Base-by-base conservation (phyloP, 2,797 vertebrate species). In the Pantherophis vulpinus region DNA sequence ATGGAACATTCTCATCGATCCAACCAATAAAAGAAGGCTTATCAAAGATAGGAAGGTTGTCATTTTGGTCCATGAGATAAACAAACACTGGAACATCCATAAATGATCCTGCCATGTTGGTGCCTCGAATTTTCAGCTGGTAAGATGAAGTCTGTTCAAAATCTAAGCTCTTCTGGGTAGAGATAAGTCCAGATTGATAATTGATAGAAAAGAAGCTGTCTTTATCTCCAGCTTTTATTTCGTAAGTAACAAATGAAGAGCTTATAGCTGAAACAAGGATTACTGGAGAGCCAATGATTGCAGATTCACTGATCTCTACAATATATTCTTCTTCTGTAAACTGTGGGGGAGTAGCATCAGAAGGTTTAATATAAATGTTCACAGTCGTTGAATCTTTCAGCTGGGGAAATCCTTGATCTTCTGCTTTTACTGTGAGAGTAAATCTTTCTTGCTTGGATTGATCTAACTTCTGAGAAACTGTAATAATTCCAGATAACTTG, bases 51-150 rank as follows among this genome's bases (percentile, higher is more conserved):
- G 99, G 99, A 0, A 97, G 94, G 0, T 99, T 99, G 97, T 99
- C 99, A 5, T 99, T 99, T 97, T 99, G 98, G 27, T 99, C 99
- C 61, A 99, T 98, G 89, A 99, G 97, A 25, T 99, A 99, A 92
- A 99, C 95, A 63, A 98, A 96, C 61, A 99, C 98, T 0, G 94
- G 18, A 2, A 98, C 95, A 9, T 98, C 98, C 56, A 97, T 98
- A 90, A 95, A 98, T 7, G 98, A 97, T n/a, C 98, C 99, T 0
- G 97, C 97, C 79, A 98, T 97, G 58, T 98, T 99, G 94, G 97
- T 97, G 86, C 98, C 98, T 87, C 97, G 97, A 70, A 99, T 98
- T 96, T 97, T 98, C 93, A 99, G 96, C 87, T 98, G 98, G 95
- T 99, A 99, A 47, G 98, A 98, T 37, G 97, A 96, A 5, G 97